Evolutionary conservation across 2,113 vertebrate genomes (phyloP), one percentile per base, ranked within the genome.

Genomic region (Glareola pratincola): DNA sequence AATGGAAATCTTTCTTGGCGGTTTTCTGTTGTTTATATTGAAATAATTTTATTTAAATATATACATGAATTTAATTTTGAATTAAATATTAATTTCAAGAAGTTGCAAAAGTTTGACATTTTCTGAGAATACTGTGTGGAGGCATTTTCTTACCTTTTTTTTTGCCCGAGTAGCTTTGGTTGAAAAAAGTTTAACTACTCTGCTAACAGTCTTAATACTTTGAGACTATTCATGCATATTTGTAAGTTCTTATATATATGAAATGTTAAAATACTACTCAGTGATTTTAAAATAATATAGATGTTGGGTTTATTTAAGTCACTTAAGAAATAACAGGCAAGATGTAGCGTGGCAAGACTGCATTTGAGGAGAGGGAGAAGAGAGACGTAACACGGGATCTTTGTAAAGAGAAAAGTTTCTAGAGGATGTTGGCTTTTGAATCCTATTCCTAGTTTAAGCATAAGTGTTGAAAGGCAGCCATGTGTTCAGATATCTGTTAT

Each of bases 401-500:
- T 75, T 75, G 86, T 75, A 69, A 59, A 85, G 72, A 63, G 56
- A 93, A 94, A 79, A 82, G 34, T 91, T 97, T 72, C 54, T 69
- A 16, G 7, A 90, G 74, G 75, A 84, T 82, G 53, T 34, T 95
- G 86, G 22, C 86, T 94, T 92, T 95, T 92, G 94, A 94, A 91
- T 96, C 41, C 68, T 60, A 27, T 75, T 94, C 84, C 89, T 86
- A 60, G 89, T 74, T 94, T 81, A 78, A 81, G 62, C 76, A 41
- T 8, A 95, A 96, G 94, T 95, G 96, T 95, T 95, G 95, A 97
- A 97, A 97, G 89, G 92, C 94, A 97, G 89, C 94, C 95, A 95
- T 97, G 96, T 97, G 97, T 96, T 97, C 95, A 79, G 89, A 85
- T 94, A 91, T 86, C 92, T 87, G 80, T 95, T 94, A 48, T 37